A percentile compares a stretch with the other conserved stretches of the same genome.
These are phyloP conservation scores for Dioctria linearis DNA, from an alignment of 2,888 invertebrate genomes.

Conservation along the genomic window DNA sequence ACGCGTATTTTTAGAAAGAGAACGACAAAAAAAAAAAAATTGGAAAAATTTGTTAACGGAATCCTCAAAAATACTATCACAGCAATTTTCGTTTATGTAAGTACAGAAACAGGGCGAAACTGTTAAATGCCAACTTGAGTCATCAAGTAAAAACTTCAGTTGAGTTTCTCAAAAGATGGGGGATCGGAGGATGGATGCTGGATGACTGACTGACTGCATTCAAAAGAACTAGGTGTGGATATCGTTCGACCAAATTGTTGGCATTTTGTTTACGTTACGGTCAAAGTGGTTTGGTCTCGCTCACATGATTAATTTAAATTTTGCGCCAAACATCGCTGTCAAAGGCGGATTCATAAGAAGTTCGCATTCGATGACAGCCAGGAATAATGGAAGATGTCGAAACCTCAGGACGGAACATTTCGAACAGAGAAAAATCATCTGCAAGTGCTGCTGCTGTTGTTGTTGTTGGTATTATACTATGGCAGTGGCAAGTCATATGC, in stretches of 20 bases:
- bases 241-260: not conserved
- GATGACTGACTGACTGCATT: too few species aligned
- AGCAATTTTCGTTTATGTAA: not conserved
- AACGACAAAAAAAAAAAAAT: constrained; percentile 12
- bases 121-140: constrained; percentile 40
- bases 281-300: constrained; percentile 12
- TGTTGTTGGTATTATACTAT: too few species aligned
- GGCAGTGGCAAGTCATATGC: constrained; percentile 12
- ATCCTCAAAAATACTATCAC: constrained; percentile 13
- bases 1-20: constrained; percentile 25
- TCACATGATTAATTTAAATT: constrained; percentile 45
- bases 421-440: constrained; percentile 56
- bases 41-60: constrained; percentile 22
- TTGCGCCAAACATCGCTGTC: constrained; percentile 40
- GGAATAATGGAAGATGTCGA: constrained; percentile 35
- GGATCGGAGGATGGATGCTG: not conserved
- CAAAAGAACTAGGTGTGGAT: too few species aligned
- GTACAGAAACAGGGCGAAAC: constrained; percentile 14
- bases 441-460: constrained; percentile 50
- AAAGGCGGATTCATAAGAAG: constrained; percentile 31
- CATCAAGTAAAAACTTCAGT: not conserved
- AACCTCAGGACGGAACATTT: constrained; percentile 7
- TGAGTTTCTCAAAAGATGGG: not conserved
- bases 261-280: constrained; percentile 36
- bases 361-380: constrained; percentile 24